phyloP scores from a whole-genome alignment of 2,113 vertebrate species.

The Cyprinodon tularosa region DNA sequence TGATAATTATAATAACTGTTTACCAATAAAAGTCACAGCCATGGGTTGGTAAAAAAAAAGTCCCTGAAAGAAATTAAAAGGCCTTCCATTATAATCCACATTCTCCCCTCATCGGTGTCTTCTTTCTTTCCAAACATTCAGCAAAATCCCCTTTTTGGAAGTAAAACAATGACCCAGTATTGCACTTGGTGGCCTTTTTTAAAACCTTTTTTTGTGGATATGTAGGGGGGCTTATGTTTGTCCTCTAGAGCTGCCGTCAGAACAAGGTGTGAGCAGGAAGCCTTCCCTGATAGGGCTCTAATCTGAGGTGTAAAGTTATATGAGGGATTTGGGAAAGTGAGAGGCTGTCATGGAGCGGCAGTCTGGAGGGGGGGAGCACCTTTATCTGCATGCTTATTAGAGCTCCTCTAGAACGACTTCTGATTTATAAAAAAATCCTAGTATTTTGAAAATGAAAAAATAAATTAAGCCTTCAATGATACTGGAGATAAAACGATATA shows the following conservation, averaged over 20 bases:
- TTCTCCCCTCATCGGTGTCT: conserved; percentile 28
- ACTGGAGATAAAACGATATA: too few species aligned
- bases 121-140: conserved; percentile 52
- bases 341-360: conserved; percentile 59
- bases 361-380: conserved; percentile 11
- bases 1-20: conserved; percentile 1
- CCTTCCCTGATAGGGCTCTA: conserved; percentile 60
- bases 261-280: conserved; percentile 64
- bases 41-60: conserved; percentile 25
- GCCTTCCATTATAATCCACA: conserved; percentile 20
- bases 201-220: not conserved
- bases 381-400: not conserved
- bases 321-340: conserved; percentile 68
- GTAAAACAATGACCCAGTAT: conserved; percentile 66
- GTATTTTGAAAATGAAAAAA: not conserved
- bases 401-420: not conserved
- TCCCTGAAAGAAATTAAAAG: conserved; percentile 8
- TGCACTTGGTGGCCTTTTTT: conserved; percentile 27
- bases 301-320: conserved; percentile 75
- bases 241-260: conserved; percentile 62
- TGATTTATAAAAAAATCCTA: not conserved
- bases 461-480: too few species aligned
- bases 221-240: conserved; percentile 51
- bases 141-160: conserved; percentile 70
- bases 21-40: not conserved